Conservation (phyloP, 1,140 invertebrate species). For the Halictus rubicundus region DNA sequence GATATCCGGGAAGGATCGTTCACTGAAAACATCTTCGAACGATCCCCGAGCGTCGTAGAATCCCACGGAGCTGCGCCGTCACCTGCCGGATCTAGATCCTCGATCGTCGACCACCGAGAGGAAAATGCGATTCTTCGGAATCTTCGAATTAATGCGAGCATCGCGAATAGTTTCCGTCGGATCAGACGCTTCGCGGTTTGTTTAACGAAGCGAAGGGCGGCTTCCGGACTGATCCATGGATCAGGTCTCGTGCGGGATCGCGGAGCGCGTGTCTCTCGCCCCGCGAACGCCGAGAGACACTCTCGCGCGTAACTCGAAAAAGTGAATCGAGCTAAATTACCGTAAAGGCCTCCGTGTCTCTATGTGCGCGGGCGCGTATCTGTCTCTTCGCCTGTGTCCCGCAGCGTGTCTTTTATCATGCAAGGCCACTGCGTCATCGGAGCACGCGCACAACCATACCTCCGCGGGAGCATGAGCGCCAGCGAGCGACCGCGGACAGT, state of each 20-base stretch:
- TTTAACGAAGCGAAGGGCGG: neutral
- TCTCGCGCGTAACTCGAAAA: constrained; percentile 40
- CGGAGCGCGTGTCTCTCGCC: neutral
- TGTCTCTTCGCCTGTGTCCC: neutral
- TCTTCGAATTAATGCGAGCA: too few relatives aligned
- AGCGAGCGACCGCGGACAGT: neutral
- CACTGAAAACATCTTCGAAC: too few relatives aligned
- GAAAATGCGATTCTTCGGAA: too few relatives aligned
- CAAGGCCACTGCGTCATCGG: constrained; percentile 65
- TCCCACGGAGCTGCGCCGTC: too few relatives aligned
- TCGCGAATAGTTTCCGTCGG: too few relatives aligned
- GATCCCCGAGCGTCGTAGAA: too few relatives aligned
- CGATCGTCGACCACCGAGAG: too few relatives aligned
- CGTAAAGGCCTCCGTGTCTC: constrained; percentile 31
- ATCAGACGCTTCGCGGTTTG: neutral
- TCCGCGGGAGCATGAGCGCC: neutral
- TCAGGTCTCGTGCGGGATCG: constrained; percentile 13
- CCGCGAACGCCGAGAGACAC: neutral
- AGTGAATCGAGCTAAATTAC: constrained; percentile 51
- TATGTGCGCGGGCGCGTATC: neutral
- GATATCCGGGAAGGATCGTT: neutral
- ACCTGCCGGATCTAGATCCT: too few relatives aligned
- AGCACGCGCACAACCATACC: neutral
- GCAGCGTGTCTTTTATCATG: constrained; percentile 53
- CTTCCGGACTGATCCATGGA: neutral